These are phyloP conservation scores for Forbesichthys papilliferus DNA, from an alignment of 2,113 vertebrate genomes.

Conservation along the genomic window DNA sequence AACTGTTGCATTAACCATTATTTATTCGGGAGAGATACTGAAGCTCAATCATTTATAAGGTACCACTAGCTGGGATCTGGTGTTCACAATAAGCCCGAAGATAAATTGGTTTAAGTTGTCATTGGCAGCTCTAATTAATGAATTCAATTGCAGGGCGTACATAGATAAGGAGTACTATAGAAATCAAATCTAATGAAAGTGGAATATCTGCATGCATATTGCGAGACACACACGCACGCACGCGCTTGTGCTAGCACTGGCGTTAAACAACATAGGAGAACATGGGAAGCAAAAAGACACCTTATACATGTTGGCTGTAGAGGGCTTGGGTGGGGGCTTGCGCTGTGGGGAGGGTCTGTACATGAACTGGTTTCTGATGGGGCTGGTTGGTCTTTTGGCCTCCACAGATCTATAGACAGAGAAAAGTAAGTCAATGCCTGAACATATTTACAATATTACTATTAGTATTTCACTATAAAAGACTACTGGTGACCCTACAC, in stretches of 20 bases:
- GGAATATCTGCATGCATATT: slow-evolving; percentile 9
- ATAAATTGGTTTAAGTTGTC: slow-evolving; percentile 29
- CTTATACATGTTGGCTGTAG: slow-evolving; percentile 61
- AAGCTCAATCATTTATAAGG: slow-evolving; percentile 55
- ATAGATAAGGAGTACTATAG: slow-evolving; percentile 26
- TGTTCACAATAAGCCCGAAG: slow-evolving; percentile 53
- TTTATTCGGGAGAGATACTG: slow-evolving; percentile 40
- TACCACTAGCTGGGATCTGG: slow-evolving; percentile 24
- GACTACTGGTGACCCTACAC: too few relatives aligned
- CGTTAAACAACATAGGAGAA: neutral
- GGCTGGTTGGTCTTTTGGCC: slow-evolving; percentile 58
- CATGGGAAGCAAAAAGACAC: slow-evolving; percentile 32
- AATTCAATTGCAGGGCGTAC: neutral
- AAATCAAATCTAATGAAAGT: slow-evolving; percentile 28
- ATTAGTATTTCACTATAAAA: too few relatives aligned
- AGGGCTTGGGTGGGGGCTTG: slow-evolving; percentile 65
- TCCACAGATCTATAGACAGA: slow-evolving; percentile 62
- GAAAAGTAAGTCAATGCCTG: neutral
- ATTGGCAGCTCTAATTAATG: slow-evolving; percentile 11
- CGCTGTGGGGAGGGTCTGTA: slow-evolving; percentile 62
- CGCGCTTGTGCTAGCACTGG: neutral
- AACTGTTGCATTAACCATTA: slow-evolving; percentile 55
- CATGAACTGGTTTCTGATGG: slow-evolving; percentile 55
- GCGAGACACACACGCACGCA: slow-evolving; percentile 1
- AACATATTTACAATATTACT: too few relatives aligned